Base-by-base conservation (phyloP, 2,888 invertebrate genomes). In the Amiota communis region DNA sequence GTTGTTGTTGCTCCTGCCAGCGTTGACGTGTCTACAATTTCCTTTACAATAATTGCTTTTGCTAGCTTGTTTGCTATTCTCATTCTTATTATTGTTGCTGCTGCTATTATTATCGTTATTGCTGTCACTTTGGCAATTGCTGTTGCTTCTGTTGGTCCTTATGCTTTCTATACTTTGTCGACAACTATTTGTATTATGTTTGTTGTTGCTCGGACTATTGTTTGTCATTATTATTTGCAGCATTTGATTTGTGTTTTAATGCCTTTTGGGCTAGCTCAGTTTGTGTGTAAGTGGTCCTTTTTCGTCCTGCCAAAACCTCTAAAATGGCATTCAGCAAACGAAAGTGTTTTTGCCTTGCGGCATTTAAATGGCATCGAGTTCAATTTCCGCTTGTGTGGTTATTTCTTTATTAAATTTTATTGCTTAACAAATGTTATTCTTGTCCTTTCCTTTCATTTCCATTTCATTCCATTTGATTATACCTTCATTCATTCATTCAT, bases 201-300 rank as follows among this genome's bases (percentile, higher is more conserved):
- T 47, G 61, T 74, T 63, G 12, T 12, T 46, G 36, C 36, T 36
- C 13, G 36, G 4, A 46, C 46, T 70, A 46, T 59, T 72, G 70
- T 70, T 72, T 72, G 73, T 65, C 72, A 70, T 72, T 68, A 23
- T 72, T 72, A 59, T 51, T 68, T 70, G 56, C 48, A 70, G 71
- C 75, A 74, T 76, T 73, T 72, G 71, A 73, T 72, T 70, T 74
- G 67, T 68, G 63, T 56, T 70, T 69, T 63, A 74, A 71, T 74
- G 67, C 53, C 71, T 71, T 69, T 69, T 51, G 23, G 17, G 15
- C 17, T 70, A 11, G 56, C 53, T 53, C 53, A 8, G n/a, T 53
- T 53, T n/a, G 53, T 53, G 53, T 53, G 12, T 53, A n/a, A 53
- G 13, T n/a, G 12, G 53, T 53, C 13, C n/a, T 23, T 23, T 23